These are phyloP conservation scores for Papilio elwesi DNA, from an alignment of 2,888 invertebrate species.

Conservation along the genomic window DNA sequence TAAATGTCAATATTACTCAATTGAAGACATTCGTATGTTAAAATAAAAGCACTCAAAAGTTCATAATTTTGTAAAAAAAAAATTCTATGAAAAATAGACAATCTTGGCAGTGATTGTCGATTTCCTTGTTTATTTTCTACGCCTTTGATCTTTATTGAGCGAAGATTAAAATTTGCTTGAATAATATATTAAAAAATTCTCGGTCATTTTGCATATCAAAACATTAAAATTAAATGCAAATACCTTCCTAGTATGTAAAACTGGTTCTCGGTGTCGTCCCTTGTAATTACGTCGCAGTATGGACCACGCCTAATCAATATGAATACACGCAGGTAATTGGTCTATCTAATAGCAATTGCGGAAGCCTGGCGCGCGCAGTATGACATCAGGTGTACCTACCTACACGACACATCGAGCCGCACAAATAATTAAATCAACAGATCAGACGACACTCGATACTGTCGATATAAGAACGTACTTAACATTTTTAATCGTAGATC, in stretches of 20 bases:
- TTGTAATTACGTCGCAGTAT: slow-evolving; percentile 56
- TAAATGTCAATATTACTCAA: too few species aligned
- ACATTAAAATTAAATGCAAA: slow-evolving; percentile 39
- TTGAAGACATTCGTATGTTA: too few species aligned
- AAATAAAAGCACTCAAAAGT: too few species aligned
- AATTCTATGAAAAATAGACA: too few species aligned
- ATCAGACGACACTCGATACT: slow-evolving; percentile 14
- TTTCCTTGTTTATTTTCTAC: too few species aligned
- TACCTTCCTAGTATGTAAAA: slow-evolving; percentile 52
- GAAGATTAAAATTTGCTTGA: background rate
- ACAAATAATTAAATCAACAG: slow-evolving; percentile 18
- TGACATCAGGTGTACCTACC: slow-evolving; percentile 41
- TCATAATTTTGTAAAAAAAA: too few species aligned
- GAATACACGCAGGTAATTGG: slow-evolving; percentile 61
- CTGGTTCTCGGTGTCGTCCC: slow-evolving; percentile 59
- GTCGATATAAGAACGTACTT: slow-evolving; percentile 2
- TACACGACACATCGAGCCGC: slow-evolving; percentile 5
- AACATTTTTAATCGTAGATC: background rate
- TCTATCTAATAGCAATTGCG: slow-evolving; percentile 52
- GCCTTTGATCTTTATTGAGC: background rate
- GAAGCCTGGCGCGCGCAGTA: slow-evolving; percentile 52
- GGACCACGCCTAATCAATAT: slow-evolving; percentile 59
- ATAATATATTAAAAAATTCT: background rate
- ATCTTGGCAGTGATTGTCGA: too few species aligned
- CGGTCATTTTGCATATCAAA: background rate